Percentiles rank a stretch among this genome's conserved stretches.
Evolutionary conservation across 2,113 vertebrate genomes (phyloP).

Genomic region (Petrocephalus zakoni): DNA sequence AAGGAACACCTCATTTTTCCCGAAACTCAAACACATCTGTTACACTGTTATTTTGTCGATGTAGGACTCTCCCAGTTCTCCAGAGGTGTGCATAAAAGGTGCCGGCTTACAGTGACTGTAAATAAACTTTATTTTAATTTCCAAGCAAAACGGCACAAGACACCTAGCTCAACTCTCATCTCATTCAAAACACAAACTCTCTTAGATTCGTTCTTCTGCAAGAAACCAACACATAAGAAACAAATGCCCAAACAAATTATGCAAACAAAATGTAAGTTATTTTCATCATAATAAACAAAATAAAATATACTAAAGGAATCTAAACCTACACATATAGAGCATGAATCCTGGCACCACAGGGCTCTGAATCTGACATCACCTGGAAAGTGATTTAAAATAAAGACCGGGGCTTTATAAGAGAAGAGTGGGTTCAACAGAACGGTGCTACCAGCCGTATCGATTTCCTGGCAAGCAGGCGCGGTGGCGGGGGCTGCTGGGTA

Average conservation of each 20-base stretch:
- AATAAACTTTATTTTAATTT: neutral
- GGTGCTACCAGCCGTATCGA: conserved; percentile 45
- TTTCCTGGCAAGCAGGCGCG: conserved; percentile 56
- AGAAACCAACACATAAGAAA: neutral
- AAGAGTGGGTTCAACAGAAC: neutral
- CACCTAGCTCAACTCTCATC: neutral
- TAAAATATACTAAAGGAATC: neutral
- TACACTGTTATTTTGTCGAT: neutral
- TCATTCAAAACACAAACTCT: neutral
- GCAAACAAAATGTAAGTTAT: neutral
- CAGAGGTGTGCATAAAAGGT: neutral
- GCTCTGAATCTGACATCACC: conserved; percentile 27
- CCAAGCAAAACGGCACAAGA: neutral
- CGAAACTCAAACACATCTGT: too few species aligned
- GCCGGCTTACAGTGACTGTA: neutral
- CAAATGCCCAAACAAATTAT: neutral
- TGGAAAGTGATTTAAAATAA: conserved; percentile 27
- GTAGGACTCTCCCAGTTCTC: neutral
- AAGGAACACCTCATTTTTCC: neutral
- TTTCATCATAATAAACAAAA: neutral
- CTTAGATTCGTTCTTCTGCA: neutral
- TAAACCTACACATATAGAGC: neutral
- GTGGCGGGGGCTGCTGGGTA: conserved; percentile 48
- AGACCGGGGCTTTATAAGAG: neutral
- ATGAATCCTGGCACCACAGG: neutral